These are phyloP conservation scores for Prorops nasuta DNA, from an alignment of 1,140 invertebrate species.

Conservation along the genomic window DNA sequence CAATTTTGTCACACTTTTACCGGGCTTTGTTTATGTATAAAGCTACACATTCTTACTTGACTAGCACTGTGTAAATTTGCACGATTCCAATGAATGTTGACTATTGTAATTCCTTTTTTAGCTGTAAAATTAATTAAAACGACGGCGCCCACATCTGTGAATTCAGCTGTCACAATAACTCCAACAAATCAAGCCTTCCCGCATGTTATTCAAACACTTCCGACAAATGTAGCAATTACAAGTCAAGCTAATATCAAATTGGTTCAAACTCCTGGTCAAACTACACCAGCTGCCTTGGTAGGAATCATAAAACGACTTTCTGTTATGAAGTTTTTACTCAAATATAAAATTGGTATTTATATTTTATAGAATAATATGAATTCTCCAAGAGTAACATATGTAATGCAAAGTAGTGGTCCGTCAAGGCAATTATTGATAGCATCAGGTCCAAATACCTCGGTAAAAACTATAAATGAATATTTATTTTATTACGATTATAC, in stretches of 20 bases:
- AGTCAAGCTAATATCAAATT: constrained; percentile 40
- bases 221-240: constrained; percentile 30
- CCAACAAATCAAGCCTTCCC: too few relatives aligned
- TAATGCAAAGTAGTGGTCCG: constrained; percentile 43
- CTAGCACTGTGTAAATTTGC: too few relatives aligned
- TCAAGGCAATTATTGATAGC: constrained; percentile 45
- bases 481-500: too few relatives aligned
- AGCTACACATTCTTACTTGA: too few relatives aligned
- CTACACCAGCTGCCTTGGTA: constrained; percentile 45
- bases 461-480: constrained; percentile 14
- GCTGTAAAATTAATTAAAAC: constrained; percentile 12
- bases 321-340: too few relatives aligned
- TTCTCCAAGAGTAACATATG: constrained; percentile 40
- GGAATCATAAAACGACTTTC: constrained; percentile 26
- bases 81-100: constrained; percentile 18
- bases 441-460: constrained; percentile 35
- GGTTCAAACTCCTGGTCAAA: constrained; percentile 40
- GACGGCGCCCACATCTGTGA: constrained; percentile 20
- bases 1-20: too few relatives aligned
- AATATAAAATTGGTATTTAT: constrained; percentile 7
- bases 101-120: constrained; percentile 15
- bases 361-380: constrained; percentile 46
- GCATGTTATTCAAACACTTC: constrained; percentile 43
- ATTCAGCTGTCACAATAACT: too few relatives aligned
- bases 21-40: too few relatives aligned